Evolutionary conservation across 2,797 vertebrate species (phyloP), one percentile per base, ranked within the genome.

Genomic region (Carcharodon carcharias): DNA sequence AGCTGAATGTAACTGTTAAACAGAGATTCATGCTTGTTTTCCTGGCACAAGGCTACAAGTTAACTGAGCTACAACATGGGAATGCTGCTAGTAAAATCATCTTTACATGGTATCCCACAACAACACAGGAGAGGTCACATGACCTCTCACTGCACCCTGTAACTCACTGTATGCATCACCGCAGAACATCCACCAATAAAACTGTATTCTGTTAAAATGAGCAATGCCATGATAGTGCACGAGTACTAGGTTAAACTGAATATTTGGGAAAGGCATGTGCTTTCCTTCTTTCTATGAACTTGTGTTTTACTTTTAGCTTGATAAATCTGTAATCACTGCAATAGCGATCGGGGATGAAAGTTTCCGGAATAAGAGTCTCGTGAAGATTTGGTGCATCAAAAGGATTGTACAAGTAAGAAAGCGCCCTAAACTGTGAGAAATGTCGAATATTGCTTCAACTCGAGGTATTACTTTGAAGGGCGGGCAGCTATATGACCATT

Each of bases 261-360:
- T 61, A 61, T 63, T 92, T 65, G 35, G 1, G 40, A 65, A 45
- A 26, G 3, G 0, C 23, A 93, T 23, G 18, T 93, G 9, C 7
- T 45, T 93, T 93, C 82, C 40, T 50, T 50, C 40, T 73, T 73
- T 73, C 28, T 73, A 35, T 73, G 31, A 54, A 12, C 54, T 67
- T 40, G 96, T 89, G 45, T 96, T 94, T 45, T 28, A 77, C 35
- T 58, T 73, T 96, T 97, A 99, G 99, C 97, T 99, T 96, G 99
- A 99, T 97, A 98, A 99, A 96, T 98, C 98, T 0, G 98, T 99
- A 96, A 99, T 99, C 97, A 99, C 98, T 0, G 98, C 98, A 96
- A 98, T 99, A 0, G 99, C 99, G 11, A 97, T 97, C 8, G 98
- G 99, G 18, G 98, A 99, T 0, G 98, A 98, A 96, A 98, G 97